Base-by-base conservation (phyloP, 2,113 vertebrate genomes). In the Dinomys branickii region DNA sequence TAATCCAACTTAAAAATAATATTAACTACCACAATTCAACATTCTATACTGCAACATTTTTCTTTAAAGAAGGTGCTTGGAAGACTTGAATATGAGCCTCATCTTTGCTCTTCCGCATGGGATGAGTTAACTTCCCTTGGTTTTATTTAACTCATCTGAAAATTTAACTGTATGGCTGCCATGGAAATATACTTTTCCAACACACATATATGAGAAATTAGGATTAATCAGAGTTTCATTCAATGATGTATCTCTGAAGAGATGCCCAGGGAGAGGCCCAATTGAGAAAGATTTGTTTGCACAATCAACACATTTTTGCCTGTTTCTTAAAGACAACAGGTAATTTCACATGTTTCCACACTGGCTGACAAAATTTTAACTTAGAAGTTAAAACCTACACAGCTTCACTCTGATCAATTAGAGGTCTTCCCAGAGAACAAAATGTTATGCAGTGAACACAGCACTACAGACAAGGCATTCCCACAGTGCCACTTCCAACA, bases 361-460 rank as follows among this genome's bases (percentile, higher is more conserved):
- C 17, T 89, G 90, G 6, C 61, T 85, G 38, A 87, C 88, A 93
- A 44, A 94, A 50, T 9, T 84, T 91, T 91, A 85, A 67, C 2
- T 87, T 71, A 86, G 12, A 81, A 12, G 50, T 5, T 85, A 10
- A 67, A 94, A 91, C 7, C 30, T 84, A 35, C 52, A 85, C 77
- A 85, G 80, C 17, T 89, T 69, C 13, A 97, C n/a, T 88, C 6
- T 20, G 41, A 75, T 77, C 56, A 52, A 75, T 82, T 41, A 93
- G 67, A 91, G 30, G 75, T 61, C 41, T 80, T 96, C 52, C 54
- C 47, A 61, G 14, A 44, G 56, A 89, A 93, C 38, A 85, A 41
- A 87, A 44, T 28, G 3, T 69, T 73, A 85, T 92, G 67, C 91
- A 96, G 75, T 63, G 69, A 92, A 33, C 38, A 93, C 26, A 54